Evolutionary conservation across 2,113 vertebrate species (phyloP).

Genomic region (Phocoena phocoena): DNA sequence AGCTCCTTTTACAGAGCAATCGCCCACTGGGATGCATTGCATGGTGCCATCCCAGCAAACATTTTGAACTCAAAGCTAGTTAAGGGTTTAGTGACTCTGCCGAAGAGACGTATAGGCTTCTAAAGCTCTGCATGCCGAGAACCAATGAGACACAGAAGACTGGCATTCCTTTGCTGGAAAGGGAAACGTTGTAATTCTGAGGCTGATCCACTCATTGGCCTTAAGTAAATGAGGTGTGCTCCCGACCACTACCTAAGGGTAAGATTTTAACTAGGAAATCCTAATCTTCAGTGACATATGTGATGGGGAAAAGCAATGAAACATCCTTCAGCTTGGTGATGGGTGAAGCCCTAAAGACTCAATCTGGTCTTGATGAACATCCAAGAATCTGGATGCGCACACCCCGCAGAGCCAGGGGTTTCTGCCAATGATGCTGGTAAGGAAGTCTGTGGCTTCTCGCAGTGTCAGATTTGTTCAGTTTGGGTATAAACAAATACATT

Average conservation of each 20-base stretch:
- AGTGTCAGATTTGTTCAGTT: slow-evolving; percentile 57
- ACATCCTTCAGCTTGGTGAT: slow-evolving; percentile 49
- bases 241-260: not conserved
- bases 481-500: slow-evolving; percentile 53
- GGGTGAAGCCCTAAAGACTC: slow-evolving; percentile 64
- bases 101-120: not conserved
- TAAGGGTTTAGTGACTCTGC: not conserved
- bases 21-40: not conserved
- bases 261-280: slow-evolving; percentile 12
- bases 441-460: slow-evolving; percentile 54
- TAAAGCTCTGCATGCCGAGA: not conserved
- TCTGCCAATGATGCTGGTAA: slow-evolving; percentile 34
- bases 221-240: slow-evolving; percentile 29
- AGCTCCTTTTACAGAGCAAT: not conserved
- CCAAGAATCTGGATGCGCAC: slow-evolving; percentile 55
- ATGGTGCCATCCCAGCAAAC: not conserved
- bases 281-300: slow-evolving; percentile 42
- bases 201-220: not conserved
- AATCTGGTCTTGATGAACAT: slow-evolving; percentile 65
- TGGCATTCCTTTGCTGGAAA: not conserved
- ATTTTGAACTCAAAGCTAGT: not conserved
- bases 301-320: not conserved
- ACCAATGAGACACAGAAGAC: not conserved
- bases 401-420: slow-evolving; percentile 19
- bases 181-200: not conserved